phyloP scores from a whole-genome alignment of 2,113 vertebrate genomes.

The Rhinichthys klamathensis region DNA sequence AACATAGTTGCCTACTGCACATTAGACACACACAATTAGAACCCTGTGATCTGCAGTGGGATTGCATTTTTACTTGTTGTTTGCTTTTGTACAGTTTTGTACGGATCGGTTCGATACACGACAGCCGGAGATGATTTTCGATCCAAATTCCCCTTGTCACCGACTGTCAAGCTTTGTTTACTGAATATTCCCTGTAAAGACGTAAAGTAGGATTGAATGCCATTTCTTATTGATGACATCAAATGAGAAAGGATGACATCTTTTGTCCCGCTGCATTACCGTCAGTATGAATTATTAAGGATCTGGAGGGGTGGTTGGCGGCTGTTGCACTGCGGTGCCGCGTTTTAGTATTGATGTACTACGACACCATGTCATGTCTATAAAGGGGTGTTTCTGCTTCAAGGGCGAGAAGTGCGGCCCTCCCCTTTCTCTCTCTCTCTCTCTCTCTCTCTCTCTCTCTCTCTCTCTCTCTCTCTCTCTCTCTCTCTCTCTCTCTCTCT shows the following conservation, averaged over 20 bases:
- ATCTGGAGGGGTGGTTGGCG: slow-evolving; percentile 44
- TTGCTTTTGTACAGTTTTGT: slow-evolving; percentile 34
- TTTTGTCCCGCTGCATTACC: slow-evolving; percentile 57
- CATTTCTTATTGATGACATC: slow-evolving; percentile 69
- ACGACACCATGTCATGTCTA: slow-evolving; percentile 54
- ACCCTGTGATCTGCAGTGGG: slow-evolving; percentile 12
- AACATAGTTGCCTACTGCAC: slow-evolving; percentile 47
- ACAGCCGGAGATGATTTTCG: slow-evolving; percentile 43
- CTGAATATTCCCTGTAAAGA: slow-evolving; percentile 55
- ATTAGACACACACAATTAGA: slow-evolving; percentile 51
- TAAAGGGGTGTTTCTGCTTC: slow-evolving; percentile 20
- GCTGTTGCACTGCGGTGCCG: slow-evolving; percentile 45
- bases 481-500: not conserved
- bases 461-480: slow-evolving; percentile 16
- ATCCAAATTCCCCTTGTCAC: slow-evolving; percentile 48
- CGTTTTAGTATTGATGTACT: slow-evolving; percentile 61
- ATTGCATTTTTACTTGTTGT: slow-evolving; percentile 24
- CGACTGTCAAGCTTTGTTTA: slow-evolving; percentile 55
- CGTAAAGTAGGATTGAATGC: slow-evolving; percentile 60
- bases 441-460: slow-evolving; percentile 22
- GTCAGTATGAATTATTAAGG: slow-evolving; percentile 58
- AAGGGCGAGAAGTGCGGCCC: not conserved
- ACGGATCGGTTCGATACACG: slow-evolving; percentile 42
- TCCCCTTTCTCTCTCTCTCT: not conserved
- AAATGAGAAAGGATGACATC: slow-evolving; percentile 64